phyloP scores from a whole-genome alignment of 2,888 invertebrate species.

The Galerucella calmariensis region DNA sequence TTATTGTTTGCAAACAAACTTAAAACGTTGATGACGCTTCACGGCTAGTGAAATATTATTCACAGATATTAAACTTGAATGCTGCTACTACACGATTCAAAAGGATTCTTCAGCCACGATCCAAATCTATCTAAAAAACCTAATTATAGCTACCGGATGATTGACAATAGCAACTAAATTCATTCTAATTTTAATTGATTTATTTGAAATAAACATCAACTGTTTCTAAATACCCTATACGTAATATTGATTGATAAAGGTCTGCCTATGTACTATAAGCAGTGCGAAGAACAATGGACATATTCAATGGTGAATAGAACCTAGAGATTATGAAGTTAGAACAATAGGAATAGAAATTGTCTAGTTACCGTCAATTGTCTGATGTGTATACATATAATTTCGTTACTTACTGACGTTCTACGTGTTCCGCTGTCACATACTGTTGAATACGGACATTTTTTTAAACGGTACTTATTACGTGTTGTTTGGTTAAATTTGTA shows the following conservation, averaged over 20 bases:
- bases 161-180: not conserved
- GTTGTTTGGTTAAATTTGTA: not conserved
- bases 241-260: constrained; percentile 22
- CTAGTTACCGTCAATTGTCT: constrained; percentile 32
- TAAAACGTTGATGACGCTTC: too few relatives aligned
- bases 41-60: too few relatives aligned
- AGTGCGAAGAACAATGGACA: constrained; percentile 21
- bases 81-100: too few relatives aligned
- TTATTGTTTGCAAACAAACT: too few relatives aligned
- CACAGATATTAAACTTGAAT: too few relatives aligned
- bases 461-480: constrained; percentile 18
- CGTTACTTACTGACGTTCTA: constrained; percentile 14
- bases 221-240: not conserved
- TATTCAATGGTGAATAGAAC: constrained; percentile 25
- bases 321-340: constrained; percentile 31
- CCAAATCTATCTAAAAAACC: not conserved
- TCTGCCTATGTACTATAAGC: not conserved
- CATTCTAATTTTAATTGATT: not conserved
- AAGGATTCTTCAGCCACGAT: too few relatives aligned
- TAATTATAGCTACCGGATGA: not conserved
- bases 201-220: not conserved
- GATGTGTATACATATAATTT: constrained; percentile 28
- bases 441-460: not conserved
- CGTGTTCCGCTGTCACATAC: constrained; percentile 14
- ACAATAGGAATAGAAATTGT: constrained; percentile 34